Percentiles rank a stretch among this genome's conserved stretches.
These are phyloP conservation scores for Dipodomys stephensi DNA, from an alignment of 2,113 vertebrate genomes.

Conservation along the genomic window DNA sequence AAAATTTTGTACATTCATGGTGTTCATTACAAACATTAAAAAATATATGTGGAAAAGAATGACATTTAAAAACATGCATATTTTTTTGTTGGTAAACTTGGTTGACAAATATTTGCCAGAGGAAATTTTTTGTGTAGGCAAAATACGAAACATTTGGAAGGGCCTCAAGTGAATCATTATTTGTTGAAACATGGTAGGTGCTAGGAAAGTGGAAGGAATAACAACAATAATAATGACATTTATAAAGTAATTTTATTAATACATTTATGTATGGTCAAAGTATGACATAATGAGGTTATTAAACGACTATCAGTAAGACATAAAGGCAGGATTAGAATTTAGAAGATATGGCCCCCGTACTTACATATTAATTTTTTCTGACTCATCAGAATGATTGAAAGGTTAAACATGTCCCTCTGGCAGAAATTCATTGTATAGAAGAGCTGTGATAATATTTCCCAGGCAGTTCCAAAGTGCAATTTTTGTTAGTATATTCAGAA, in stretches of 20 bases:
- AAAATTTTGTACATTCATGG: not conserved
- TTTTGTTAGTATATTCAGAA: not conserved
- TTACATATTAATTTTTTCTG: not conserved
- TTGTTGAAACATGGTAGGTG: not conserved
- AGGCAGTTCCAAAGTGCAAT: not conserved
- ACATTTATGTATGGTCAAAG: not conserved
- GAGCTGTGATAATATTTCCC: not conserved
- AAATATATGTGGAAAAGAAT: not conserved
- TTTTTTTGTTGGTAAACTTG: not conserved
- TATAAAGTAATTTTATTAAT: not conserved
- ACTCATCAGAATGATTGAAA: not conserved
- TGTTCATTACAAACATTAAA: not conserved
- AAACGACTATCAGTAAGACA: not conserved
- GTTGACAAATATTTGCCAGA: not conserved
- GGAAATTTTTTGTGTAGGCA: not conserved
- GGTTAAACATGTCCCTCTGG: not conserved
- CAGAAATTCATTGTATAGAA: not conserved
- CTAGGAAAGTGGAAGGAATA: not conserved
- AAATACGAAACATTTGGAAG: not conserved
- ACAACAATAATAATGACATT: not conserved
- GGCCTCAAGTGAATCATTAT: not conserved
- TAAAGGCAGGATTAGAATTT: not conserved
- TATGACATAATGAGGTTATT: not conserved
- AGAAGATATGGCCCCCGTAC: not conserved
- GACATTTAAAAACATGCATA: not conserved